Conservation (phyloP, 35 echinoderm and acorn worm species). For the Anneissia japonica region DNA sequence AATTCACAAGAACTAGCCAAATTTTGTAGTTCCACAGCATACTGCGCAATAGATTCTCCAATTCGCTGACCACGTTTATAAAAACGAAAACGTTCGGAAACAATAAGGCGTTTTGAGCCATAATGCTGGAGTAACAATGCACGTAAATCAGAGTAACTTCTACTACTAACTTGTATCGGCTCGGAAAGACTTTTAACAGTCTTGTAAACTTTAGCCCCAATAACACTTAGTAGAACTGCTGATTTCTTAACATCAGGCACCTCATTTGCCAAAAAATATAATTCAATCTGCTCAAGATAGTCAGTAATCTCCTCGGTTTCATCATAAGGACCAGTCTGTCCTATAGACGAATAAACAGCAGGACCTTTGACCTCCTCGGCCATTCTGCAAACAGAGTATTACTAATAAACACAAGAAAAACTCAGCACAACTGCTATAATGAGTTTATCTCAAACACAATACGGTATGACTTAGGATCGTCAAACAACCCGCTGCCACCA, state of each 20-base stretch:
- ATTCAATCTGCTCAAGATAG: neutral
- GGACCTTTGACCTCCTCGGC: too few relatives aligned
- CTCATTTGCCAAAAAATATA: neutral
- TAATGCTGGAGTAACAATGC: neutral
- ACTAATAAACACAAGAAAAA: too few relatives aligned
- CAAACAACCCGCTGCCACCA: too few relatives aligned
- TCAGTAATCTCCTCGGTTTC: neutral
- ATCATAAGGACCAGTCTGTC: neutral
- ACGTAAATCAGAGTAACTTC: neutral
- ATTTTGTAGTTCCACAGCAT: constrained; percentile 16
- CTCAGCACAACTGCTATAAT: too few relatives aligned
- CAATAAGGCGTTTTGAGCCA: neutral
- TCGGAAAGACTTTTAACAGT: constrained; percentile 1
- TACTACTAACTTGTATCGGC: neutral
- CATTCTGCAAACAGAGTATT: too few relatives aligned
- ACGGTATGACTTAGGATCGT: too few relatives aligned
- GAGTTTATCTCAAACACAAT: too few relatives aligned
- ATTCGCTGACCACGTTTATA: constrained; percentile 6
- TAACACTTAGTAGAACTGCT: neutral
- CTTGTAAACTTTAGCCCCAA: neutral
- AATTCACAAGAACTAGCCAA: constrained; percentile 25
- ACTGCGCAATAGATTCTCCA: neutral
- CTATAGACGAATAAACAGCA: neutral
- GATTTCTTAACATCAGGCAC: neutral
- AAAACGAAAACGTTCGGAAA: constrained; percentile 16